phyloP scores from a whole-genome alignment of 2,797 vertebrate species.

The Sibirionetta formosa region DNA sequence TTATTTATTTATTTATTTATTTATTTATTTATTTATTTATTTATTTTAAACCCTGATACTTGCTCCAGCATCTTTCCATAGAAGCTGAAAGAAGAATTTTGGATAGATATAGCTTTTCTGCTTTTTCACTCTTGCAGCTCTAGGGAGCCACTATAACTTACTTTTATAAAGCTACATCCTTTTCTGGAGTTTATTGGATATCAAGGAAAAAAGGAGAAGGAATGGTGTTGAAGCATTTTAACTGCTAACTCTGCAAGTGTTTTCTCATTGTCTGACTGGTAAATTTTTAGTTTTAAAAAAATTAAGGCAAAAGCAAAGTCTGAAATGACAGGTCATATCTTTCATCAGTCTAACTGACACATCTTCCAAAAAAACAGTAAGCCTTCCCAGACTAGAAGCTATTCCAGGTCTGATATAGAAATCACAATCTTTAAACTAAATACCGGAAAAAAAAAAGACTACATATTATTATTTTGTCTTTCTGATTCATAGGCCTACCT shows the following conservation, averaged over 20 bases:
- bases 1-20: not conserved
- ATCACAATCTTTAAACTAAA: not conserved
- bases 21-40: not conserved
- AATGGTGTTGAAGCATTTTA: not conserved
- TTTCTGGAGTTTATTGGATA: accelerated
- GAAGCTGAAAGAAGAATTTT: not conserved
- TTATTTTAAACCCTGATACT: not conserved
- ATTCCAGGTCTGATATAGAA: not conserved
- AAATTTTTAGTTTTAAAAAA: not conserved
- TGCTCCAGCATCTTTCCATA: not conserved
- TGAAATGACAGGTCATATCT: not conserved
- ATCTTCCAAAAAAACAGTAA: not conserved
- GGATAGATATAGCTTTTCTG: not conserved
- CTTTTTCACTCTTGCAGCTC: not conserved
- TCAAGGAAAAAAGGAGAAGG: not conserved
- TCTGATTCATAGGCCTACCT: constrained; percentile 54
- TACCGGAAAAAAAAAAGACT: accelerated
- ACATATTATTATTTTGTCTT: not conserved
- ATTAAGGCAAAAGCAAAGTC: not conserved
- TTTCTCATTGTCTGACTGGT: constrained; percentile 4
- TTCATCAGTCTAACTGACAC: not conserved
- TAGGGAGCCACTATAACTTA: not conserved
- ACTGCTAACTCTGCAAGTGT: not conserved
- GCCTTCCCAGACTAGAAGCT: not conserved
- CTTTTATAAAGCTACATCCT: not conserved